Conservation (phyloP, 2,113 vertebrate genomes). For the Syrmaticus mikado region DNA sequence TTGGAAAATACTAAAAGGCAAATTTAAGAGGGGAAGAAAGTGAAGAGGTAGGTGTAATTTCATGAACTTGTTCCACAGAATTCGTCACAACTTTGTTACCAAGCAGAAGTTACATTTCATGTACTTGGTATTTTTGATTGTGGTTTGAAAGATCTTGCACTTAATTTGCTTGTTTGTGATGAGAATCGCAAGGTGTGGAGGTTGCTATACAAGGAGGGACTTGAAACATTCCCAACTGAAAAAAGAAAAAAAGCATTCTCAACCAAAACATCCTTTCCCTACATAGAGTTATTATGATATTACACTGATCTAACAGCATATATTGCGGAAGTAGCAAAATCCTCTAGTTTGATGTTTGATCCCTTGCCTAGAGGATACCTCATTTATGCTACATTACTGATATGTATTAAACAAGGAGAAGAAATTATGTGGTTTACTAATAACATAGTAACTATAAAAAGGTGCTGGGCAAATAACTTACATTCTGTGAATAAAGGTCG, state of each 20-base stretch:
- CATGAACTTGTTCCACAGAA: not conserved
- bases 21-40: not conserved
- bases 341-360: not conserved
- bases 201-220: not conserved
- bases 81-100: not conserved
- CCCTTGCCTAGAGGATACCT: rapidly evolving
- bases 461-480: not conserved
- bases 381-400: not conserved
- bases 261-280: not conserved
- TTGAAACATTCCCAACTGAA: not conserved
- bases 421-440: not conserved
- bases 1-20: not conserved
- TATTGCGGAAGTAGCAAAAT: not conserved
- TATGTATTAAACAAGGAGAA: not conserved
- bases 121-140: not conserved
- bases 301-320: not conserved
- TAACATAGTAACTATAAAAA: not conserved
- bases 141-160: rapidly evolving
- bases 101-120: not conserved
- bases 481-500: not conserved
- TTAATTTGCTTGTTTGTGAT: not conserved
- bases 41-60: not conserved
- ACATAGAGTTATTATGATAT: not conserved
- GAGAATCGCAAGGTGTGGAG: not conserved
- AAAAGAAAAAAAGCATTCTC: not conserved